Evolutionary conservation across 1,140 invertebrate species (phyloP), one percentile per base, ranked within the genome.

Genomic region (Rhynchophorus ferrugineus): DNA sequence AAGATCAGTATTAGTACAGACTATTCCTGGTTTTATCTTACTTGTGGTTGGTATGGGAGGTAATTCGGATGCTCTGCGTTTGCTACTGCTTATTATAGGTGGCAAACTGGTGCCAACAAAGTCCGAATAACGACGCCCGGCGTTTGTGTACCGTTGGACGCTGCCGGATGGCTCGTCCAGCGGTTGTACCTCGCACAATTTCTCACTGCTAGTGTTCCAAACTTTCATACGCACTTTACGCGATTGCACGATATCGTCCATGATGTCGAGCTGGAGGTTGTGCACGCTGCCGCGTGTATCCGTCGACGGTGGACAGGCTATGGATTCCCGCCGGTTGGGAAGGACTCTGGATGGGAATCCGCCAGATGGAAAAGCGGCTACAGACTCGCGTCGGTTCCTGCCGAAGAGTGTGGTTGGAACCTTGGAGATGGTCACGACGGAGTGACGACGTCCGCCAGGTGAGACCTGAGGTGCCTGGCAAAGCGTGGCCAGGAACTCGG

Each of bases 231-330:
- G 75, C 0, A 85, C 87, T 74, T 89, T 89, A 34, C 84, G 75
- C 1, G 84, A 82, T 64, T 86, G 85, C 16, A 89, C 81, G 29
- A 90, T 89, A 61, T 89, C 85, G 59, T 89, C 87, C 86, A 90
- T 89, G 49, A 89, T 89, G 61, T 90, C 87, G 47, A 89, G 71
- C 61, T 89, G 85, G 14, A 89, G 71, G 65, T 89, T 89, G 63
- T 88, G 87, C 11, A 81, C 79, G 63, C 84, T 87, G 29, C 87
- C 87, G 13, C 77, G 75, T n/a, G 78, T 71, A 6, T 74, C 72
- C 29, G 80, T 79, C 17, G 80, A 82, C 18, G 84, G 83, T 1
- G 83, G 83, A 36, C 71, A 71, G 3, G 70, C 68, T 7, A 69
- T 65, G 0, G 76, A 78, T 49, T 78, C 76, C 2, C 76, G 64